These are phyloP conservation scores for Vidua chalybeata DNA, from an alignment of 2,113 vertebrate genomes.

Conservation along the genomic window DNA sequence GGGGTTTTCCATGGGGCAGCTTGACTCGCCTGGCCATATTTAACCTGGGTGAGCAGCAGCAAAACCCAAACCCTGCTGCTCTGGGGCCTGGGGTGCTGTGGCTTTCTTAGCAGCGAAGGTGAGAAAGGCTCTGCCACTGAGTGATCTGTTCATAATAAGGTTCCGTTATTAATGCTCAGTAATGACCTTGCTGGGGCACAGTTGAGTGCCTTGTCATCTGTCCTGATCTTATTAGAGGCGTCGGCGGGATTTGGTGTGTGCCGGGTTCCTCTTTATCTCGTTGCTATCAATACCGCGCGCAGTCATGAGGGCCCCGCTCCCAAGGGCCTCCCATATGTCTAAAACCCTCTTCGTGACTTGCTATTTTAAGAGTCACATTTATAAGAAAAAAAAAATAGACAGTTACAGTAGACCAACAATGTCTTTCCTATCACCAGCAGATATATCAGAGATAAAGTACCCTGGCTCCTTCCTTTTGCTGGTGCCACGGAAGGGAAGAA, in stretches of 20 bases:
- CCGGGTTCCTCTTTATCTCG: not conserved
- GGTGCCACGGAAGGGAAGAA: not conserved
- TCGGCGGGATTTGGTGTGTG: not conserved
- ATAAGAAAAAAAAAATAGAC: constrained; percentile 1
- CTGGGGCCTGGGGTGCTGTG: not conserved
- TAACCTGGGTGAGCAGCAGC: not conserved
- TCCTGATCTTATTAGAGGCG: constrained; percentile 44
- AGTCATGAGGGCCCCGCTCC: constrained; percentile 18
- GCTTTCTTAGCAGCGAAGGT: not conserved
- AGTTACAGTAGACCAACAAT: constrained; percentile 11
- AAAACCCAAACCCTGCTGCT: not conserved
- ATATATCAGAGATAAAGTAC: constrained; percentile 1
- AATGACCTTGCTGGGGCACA: constrained; percentile 51
- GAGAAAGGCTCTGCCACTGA: not conserved
- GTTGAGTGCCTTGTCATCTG: constrained; percentile 52
- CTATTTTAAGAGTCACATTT: constrained; percentile 55
- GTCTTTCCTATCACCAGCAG: constrained; percentile 40
- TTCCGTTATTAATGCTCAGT: constrained; percentile 40
- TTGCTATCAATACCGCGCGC: not conserved
- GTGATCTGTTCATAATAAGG: not conserved
- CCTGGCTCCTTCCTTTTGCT: not conserved
- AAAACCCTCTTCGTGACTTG: constrained; percentile 26
- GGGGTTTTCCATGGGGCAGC: not conserved
- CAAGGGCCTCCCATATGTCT: constrained; percentile 14
- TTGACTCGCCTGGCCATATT: fast-evolving